Conservation (phyloP, 1,140 invertebrate species). For the Anastatus disparis region DNA sequence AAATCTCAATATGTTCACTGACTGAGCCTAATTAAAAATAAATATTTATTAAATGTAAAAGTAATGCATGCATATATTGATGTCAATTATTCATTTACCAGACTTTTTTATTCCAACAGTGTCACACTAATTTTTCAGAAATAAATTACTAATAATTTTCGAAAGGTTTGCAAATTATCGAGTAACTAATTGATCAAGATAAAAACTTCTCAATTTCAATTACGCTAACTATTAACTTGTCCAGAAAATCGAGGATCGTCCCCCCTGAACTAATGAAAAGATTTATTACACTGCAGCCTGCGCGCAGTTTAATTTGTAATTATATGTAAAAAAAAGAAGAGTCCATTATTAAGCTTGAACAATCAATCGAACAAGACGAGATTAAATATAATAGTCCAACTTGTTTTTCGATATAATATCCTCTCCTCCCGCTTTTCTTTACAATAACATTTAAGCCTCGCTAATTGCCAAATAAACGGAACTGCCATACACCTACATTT, state of each 20-base stretch:
- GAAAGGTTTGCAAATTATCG: neutral
- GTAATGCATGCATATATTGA: no score
- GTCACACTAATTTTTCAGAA: no score
- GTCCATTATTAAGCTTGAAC: neutral
- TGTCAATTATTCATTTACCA: no score
- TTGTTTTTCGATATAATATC: neutral
- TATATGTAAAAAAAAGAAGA: neutral
- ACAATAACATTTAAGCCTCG: neutral
- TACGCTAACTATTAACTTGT: conserved; percentile 10
- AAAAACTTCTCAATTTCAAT: conserved; percentile 27
- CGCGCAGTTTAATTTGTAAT: conserved; percentile 7
- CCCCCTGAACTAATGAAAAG: neutral
- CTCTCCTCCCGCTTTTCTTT: neutral
- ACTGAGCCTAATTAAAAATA: no score
- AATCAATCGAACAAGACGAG: conserved; percentile 9
- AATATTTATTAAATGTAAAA: no score
- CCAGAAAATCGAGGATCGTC: neutral
- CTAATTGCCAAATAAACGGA: neutral
- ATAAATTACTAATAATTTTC: no score
- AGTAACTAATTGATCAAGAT: conserved; percentile 6
- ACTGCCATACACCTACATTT: neutral
- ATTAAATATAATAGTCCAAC: neutral
- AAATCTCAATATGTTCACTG: no score
- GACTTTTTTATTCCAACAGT: no score
- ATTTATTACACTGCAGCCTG: conserved; percentile 16